Conservation (phyloP, 2,888 invertebrate genomes). For the Philereme transversata region DNA sequence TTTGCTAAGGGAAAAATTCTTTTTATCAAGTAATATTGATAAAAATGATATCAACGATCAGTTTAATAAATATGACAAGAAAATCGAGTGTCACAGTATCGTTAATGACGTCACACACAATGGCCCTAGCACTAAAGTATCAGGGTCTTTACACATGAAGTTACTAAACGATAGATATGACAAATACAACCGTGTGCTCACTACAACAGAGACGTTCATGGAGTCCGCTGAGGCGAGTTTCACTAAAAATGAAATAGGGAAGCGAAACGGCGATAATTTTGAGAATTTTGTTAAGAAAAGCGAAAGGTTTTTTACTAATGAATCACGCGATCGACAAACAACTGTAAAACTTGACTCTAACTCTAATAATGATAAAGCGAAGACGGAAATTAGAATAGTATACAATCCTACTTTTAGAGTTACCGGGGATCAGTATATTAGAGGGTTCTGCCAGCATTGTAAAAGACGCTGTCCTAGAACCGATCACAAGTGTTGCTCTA, state of each 20-base stretch:
- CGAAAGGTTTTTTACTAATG: conserved; percentile 73
- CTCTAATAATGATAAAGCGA: conserved; percentile 46
- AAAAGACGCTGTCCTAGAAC: conserved; percentile 64
- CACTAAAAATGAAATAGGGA: conserved; percentile 65
- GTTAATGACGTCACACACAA: conserved; percentile 69
- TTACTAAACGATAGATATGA: conserved; percentile 60
- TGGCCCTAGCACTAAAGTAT: conserved; percentile 68
- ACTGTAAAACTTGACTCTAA: conserved; percentile 58
- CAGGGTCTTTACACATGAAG: conserved; percentile 74
- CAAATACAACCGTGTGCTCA: conserved; percentile 71
- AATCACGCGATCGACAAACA: conserved; percentile 60
- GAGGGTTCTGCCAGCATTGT: conserved; percentile 68
- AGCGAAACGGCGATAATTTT: conserved; percentile 62
- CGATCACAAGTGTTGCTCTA: conserved; percentile 66
- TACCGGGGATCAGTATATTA: conserved; percentile 47
- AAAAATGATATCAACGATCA: conserved; percentile 68
- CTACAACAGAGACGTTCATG: conserved; percentile 71
- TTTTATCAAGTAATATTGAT: conserved; percentile 53
- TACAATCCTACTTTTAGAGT: conserved; percentile 76
- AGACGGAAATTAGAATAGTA: conserved; percentile 75
- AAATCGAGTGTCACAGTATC: conserved; percentile 77
- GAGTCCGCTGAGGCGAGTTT: conserved; percentile 71
- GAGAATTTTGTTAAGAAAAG: conserved; percentile 77
- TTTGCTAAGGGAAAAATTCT: conserved; percentile 68
- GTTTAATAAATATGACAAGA: conserved; percentile 64